These are phyloP conservation scores for Perca fluviatilis DNA, from an alignment of 2,113 vertebrate species.

Conservation along the genomic window DNA sequence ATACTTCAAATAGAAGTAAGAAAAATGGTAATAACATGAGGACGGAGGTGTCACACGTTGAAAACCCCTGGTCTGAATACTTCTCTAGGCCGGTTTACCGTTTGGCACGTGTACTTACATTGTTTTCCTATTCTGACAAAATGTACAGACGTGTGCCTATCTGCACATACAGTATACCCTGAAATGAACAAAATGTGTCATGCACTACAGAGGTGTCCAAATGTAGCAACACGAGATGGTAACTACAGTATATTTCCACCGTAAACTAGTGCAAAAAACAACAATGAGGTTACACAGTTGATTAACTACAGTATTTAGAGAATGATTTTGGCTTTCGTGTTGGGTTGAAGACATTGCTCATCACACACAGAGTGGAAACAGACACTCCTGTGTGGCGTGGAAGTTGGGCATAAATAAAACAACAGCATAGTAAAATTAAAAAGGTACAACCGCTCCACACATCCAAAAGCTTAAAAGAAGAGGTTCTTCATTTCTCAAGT, in stretches of 20 bases:
- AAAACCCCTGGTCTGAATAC: constrained; percentile 41
- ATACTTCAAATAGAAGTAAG: background rate
- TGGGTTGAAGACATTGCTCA: constrained; percentile 41
- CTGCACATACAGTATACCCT: constrained; percentile 70
- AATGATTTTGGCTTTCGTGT: constrained; percentile 77
- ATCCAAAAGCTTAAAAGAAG: constrained; percentile 16
- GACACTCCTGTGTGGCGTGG: constrained; percentile 12
- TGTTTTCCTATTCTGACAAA: constrained; percentile 57
- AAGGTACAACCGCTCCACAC: constrained; percentile 8
- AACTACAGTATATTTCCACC: constrained; percentile 81
- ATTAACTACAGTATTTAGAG: constrained; percentile 87
- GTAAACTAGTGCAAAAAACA: constrained; percentile 91
- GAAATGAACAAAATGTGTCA: constrained; percentile 81
- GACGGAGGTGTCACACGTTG: background rate
- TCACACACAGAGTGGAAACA: constrained; percentile 28
- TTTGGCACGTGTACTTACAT: constrained; percentile 81
- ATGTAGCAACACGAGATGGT: constrained; percentile 86
- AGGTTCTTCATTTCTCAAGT: background rate
- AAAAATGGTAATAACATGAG: background rate
- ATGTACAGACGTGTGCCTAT: constrained; percentile 48
- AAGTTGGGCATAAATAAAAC: constrained; percentile 41
- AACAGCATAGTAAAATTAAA: constrained; percentile 31
- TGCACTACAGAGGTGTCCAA: constrained; percentile 82
- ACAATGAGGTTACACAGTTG: constrained; percentile 92
- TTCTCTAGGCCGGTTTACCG: constrained; percentile 44